phyloP scores from a whole-genome alignment of 2,888 invertebrate species.

The Disparrhopalites patrizii region DNA sequence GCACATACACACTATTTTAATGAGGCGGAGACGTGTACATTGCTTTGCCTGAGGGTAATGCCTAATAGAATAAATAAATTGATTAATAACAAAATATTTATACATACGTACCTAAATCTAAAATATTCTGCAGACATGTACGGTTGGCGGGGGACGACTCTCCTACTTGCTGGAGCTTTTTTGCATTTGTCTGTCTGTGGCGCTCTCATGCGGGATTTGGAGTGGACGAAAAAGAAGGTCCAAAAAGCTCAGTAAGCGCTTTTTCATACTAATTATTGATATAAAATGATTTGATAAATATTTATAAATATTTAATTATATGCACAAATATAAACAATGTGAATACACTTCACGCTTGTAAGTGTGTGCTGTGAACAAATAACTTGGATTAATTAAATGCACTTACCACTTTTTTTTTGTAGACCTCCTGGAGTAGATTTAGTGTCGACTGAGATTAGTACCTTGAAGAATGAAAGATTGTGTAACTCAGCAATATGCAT shows the following conservation, averaged over 20 bases:
- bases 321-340: not conserved
- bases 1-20: no score
- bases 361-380: not conserved
- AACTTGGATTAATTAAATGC: no score
- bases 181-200: constrained; percentile 78
- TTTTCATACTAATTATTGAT: no score
- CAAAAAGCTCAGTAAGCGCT: constrained; percentile 22
- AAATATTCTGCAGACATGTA: constrained; percentile 64
- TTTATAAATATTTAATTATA: no score
- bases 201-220: constrained; percentile 76
- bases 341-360: not conserved
- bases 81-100: no score
- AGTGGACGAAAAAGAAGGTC: constrained; percentile 63
- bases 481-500: constrained; percentile 78
- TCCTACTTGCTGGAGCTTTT: constrained; percentile 78
- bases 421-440: constrained; percentile 27
- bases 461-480: constrained; percentile 53
- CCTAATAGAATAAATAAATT: no score
- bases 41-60: no score
- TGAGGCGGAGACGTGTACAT: no score
- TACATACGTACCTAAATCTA: no score
- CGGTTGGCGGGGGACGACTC: constrained; percentile 76
- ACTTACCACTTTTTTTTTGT: no score
- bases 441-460: constrained; percentile 28
- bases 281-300: no score